phyloP scores from a whole-genome alignment of 2,888 invertebrate genomes.

The Phytoseiulus persimilis region DNA sequence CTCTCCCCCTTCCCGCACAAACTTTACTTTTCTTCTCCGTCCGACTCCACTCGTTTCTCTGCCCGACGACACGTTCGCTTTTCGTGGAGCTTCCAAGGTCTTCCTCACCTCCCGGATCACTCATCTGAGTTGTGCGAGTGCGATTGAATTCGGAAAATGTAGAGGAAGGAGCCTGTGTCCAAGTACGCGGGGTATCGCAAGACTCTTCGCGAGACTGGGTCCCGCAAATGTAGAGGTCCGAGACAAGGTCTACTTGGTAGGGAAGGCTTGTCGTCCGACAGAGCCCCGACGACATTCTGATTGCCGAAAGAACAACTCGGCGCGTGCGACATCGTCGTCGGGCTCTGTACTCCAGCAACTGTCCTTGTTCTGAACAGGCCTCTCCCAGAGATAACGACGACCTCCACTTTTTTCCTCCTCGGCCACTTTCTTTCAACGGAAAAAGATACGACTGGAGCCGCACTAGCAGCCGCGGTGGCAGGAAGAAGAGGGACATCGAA shows the following conservation, averaged over 20 bases:
- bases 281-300: neutral
- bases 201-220: neutral
- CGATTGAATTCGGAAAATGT: too few species aligned
- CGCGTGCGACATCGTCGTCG: neutral
- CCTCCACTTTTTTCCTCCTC: neutral
- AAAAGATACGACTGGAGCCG: conserved; percentile 5
- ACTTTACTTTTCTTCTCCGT: neutral
- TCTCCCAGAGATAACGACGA: neutral
- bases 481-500: neutral
- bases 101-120: too few species aligned
- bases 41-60: neutral
- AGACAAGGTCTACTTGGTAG: neutral
- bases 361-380: conserved; percentile 5
- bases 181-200: too few species aligned
- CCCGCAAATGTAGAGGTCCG: neutral
- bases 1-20: neutral
- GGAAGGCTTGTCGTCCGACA: neutral
- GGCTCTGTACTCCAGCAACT: neutral
- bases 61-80: too few species aligned
- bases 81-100: too few species aligned
- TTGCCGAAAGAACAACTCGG: neutral
- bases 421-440: neutral
- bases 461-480: neutral
- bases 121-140: too few species aligned
- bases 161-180: too few species aligned